A percentile compares a stretch with the other conserved stretches of the same genome.
Evolutionary conservation across 2,113 vertebrate genomes (phyloP).

Genomic region (Callospermophilus lateralis): DNA sequence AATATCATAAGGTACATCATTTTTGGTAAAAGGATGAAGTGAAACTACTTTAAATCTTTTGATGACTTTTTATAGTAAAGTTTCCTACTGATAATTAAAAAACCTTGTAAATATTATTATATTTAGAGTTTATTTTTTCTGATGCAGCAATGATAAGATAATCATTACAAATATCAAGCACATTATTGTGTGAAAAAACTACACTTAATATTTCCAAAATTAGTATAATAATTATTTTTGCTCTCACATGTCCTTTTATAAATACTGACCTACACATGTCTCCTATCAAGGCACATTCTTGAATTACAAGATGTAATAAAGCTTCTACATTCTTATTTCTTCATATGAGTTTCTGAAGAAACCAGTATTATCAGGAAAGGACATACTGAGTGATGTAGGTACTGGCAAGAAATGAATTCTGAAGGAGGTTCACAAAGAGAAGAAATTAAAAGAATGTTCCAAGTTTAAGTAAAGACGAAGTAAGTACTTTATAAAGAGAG

Average conservation of each 20-base stretch:
- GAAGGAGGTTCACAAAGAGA: background rate
- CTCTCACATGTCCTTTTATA: background rate
- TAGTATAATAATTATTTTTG: background rate
- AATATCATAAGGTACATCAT: background rate
- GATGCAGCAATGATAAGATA: background rate
- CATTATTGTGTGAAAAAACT: background rate
- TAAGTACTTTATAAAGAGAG: constrained; percentile 4
- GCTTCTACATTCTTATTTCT: background rate
- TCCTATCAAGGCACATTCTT: background rate
- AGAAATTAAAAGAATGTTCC: constrained; percentile 20
- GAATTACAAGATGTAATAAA: background rate
- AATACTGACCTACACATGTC: background rate
- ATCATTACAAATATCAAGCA: background rate
- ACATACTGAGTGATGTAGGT: background rate
- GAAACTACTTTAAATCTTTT: constrained; percentile 8
- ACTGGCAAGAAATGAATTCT: constrained; percentile 35
- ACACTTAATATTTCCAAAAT: background rate
- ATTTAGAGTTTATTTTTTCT: background rate
- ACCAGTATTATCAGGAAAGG: background rate
- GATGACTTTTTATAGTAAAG: background rate
- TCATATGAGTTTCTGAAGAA: constrained; percentile 8
- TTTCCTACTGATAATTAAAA: constrained; percentile 4
- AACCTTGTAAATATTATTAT: constrained; percentile 1
- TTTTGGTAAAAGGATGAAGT: background rate
- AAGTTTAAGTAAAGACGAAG: background rate